Conservation (phyloP, 1,140 invertebrate genomes). For the Bradynema listronoti region DNA sequence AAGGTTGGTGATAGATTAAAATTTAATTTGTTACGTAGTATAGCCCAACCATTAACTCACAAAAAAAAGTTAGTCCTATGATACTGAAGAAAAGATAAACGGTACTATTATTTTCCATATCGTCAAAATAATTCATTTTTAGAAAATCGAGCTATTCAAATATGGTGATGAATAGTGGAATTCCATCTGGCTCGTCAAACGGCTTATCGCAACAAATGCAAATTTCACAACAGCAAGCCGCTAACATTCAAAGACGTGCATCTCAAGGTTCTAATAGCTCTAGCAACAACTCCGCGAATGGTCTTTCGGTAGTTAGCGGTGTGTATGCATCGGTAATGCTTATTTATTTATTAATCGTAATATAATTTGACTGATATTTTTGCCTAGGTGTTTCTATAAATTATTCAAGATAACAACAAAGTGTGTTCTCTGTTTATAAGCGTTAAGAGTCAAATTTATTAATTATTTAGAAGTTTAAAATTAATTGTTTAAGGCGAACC, state of each 20-base stretch:
- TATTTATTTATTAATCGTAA: neutral
- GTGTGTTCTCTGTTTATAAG: neutral
- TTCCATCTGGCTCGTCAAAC: neutral
- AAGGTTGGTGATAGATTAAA: no score
- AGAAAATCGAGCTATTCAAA: conserved; percentile 21
- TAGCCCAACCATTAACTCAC: no score
- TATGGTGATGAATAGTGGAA: neutral
- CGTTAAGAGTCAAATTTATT: neutral
- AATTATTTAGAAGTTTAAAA: neutral
- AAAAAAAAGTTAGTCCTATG: no score
- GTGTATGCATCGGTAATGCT: neutral
- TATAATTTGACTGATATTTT: neutral
- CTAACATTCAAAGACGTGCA: conserved; percentile 21
- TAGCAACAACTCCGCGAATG: conserved; percentile 29
- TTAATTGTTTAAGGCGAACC: no score
- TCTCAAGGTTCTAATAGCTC: conserved; percentile 25
- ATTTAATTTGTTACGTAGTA: no score
- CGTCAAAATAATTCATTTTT: conserved; percentile 17
- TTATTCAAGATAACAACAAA: neutral
- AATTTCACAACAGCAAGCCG: conserved; percentile 2
- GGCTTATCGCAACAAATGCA: neutral
- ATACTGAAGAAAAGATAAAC: no score
- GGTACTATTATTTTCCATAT: conserved; percentile 25
- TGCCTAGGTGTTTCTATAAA: neutral
- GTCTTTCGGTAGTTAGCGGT: conserved; percentile 8